Evolutionary conservation across 2,888 invertebrate species (phyloP), one percentile per base, ranked within the genome.

Genomic region (Hydriomena furcata): DNA sequence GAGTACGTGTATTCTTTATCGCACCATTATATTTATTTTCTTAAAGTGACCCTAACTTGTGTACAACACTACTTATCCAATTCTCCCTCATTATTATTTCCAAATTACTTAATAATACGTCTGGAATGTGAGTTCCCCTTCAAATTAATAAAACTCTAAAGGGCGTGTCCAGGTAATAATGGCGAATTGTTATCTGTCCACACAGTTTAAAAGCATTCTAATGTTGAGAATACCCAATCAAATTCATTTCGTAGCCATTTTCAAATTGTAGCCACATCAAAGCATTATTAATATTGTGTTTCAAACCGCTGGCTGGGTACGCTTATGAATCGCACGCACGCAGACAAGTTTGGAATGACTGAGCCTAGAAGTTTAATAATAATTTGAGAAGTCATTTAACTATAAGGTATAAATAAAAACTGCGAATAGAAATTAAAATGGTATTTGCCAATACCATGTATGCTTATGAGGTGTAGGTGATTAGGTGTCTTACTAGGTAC

Each of bases 21-120:
- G 57, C 34, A 23, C 53, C 57, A 63, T 60, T 63, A 65, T 52
- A 37, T 27, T 34, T 48, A 59, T 51, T 63, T 58, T 38, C 40
- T 41, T 30, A 8, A 41, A 52, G 35, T 49, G 52, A 47, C 41
- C n/a, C 53, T 52, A 38, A 41, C 12, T 36, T 38, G 17, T 43
- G 11, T 41, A 38, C 42, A 10, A 32, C 43, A 28, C 37, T 28
- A 58, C 45, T 30, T 60, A 45, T 54, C 43, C 52, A 40, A 63
- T 45, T 60, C 48, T 48, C 47, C 46, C 36, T 56, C 47, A 56
- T 61, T 32, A 47, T 24, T 10, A 32, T 49, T 52, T 32, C 17
- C n/a, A 36, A 54, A 58, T 54, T 28, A 50, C 30, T 34, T 58
- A 52, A 58, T 58, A 30, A 54, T 12, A 52, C 17, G 11, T 21